phyloP scores from a whole-genome alignment of 2,797 vertebrate genomes.

The Chrysocyon brachyurus region DNA sequence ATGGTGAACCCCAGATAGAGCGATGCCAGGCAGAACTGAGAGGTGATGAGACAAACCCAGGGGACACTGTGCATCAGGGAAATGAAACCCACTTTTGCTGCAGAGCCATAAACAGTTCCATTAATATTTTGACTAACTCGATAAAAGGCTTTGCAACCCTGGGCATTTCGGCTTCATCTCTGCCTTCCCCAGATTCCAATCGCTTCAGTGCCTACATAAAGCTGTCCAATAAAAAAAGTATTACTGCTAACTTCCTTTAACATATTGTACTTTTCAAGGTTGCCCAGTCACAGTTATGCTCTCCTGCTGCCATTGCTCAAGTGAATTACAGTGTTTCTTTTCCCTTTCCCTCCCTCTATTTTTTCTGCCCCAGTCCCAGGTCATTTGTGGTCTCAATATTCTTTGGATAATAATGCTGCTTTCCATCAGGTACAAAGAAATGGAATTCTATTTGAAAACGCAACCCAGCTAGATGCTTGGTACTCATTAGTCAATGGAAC shows the following conservation, averaged over 20 bases:
- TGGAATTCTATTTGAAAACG: conserved; percentile 42
- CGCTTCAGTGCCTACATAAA: conserved; percentile 74
- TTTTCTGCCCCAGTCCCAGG: not conserved
- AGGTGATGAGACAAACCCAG: not conserved
- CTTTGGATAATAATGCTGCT: conserved; percentile 63
- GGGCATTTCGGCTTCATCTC: conserved; percentile 63
- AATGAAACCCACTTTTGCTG: conserved; percentile 49
- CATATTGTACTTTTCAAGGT: conserved; percentile 79
- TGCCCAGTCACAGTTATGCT: conserved; percentile 64
- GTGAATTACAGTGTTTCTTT: conserved; percentile 68
- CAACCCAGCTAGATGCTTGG: conserved; percentile 4
- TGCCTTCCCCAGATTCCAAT: conserved; percentile 76
- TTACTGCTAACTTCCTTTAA: conserved; percentile 77
- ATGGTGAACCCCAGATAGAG: not conserved
- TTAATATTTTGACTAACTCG: conserved; percentile 78
- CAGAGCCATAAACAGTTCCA: conserved; percentile 59
- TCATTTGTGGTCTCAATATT: conserved; percentile 47
- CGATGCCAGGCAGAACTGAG: not conserved
- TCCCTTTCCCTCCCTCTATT: not conserved
- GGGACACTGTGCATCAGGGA: not conserved
- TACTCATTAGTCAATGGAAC: conserved; percentile 64
- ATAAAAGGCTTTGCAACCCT: conserved; percentile 70
- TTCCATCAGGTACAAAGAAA: conserved; percentile 60
- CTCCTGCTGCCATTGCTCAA: conserved; percentile 74
- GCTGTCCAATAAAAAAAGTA: conserved; percentile 78